Evolutionary conservation across 2,888 invertebrate species (phyloP).

Genomic region (Ditylenchus weischeri): DNA sequence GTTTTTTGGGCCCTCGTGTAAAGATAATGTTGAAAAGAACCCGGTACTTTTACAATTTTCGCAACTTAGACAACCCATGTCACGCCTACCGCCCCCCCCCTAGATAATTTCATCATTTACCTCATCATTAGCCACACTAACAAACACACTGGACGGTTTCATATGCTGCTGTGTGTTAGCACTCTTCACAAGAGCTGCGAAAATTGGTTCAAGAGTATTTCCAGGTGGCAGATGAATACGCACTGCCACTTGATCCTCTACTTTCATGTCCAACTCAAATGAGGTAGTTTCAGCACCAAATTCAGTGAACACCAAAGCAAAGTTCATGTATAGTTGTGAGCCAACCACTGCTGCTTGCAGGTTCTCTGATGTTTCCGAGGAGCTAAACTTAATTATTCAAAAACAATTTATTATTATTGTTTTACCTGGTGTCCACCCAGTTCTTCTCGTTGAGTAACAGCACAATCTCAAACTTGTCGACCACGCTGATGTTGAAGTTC

Average conservation of each 20-base stretch:
- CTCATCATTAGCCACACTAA: conserved; percentile 7
- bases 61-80: neutral
- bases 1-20: no score
- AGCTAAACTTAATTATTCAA: neutral
- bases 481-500: conserved; percentile 76
- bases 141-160: conserved; percentile 23
- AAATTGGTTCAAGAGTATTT: conserved; percentile 29
- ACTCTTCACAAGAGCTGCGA: conserved; percentile 26
- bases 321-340: conserved; percentile 66
- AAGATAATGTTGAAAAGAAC: no score
- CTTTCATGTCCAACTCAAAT: conserved; percentile 68
- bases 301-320: conserved; percentile 88
- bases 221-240: conserved; percentile 32
- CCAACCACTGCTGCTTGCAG: conserved; percentile 48
- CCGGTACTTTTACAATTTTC: no score
- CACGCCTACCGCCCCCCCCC: neutral
- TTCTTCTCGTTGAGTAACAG: conserved; percentile 92
- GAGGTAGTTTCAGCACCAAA: conserved; percentile 85
- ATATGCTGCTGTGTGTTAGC: conserved; percentile 15
- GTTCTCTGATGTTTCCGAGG: conserved; percentile 38
- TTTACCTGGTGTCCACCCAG: conserved; percentile 88
- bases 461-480: conserved; percentile 81
- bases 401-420: neutral
- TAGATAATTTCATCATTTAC: neutral
- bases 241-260: conserved; percentile 27